phyloP scores from a whole-genome alignment of 1,140 invertebrate genomes.

The Apis mellifera region DNA sequence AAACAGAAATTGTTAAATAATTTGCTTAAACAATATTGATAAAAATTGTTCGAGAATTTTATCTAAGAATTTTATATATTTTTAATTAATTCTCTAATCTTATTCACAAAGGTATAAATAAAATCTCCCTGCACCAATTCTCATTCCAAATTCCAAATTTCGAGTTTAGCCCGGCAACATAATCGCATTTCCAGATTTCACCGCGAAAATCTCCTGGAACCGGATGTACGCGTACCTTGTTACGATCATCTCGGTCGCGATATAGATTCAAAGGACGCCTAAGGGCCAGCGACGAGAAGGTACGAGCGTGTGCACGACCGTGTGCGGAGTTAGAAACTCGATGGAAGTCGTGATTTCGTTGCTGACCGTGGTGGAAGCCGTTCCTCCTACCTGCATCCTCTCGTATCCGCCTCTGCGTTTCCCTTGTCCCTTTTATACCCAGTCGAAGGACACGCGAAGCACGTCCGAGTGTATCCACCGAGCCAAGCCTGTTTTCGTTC shows the following conservation, averaged over 20 bases:
- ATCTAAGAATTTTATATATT: no score
- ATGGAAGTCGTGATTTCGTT: conserved; percentile 59
- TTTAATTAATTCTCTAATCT: no score
- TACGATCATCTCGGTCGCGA: conserved; percentile 28
- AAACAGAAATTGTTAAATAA: no score
- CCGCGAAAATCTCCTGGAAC: neutral
- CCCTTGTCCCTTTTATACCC: conserved; percentile 2
- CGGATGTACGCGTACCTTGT: conserved; percentile 12
- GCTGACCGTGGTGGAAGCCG: conserved; percentile 8
- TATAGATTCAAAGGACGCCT: conserved; percentile 37
- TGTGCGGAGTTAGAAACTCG: conserved; percentile 49
- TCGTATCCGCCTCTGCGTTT: neutral
- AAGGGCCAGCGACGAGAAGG: conserved; percentile 45
- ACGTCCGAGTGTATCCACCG: conserved; percentile 47
- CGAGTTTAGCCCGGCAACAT: neutral
- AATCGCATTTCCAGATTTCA: neutral
- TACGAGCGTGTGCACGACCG: conserved; percentile 50
- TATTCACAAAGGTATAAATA: no score
- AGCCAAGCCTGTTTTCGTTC: neutral
- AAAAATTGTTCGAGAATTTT: no score
- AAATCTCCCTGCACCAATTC: no score
- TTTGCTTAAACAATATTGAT: no score
- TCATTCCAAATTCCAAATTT: neutral
- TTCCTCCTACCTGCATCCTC: neutral
- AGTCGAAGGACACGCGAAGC: conserved; percentile 44